Percentiles rank a stretch among this genome's conserved stretches.
Conservation (phyloP, 30 jellyfish, hydroid and myxozoan species). For the Pelagia noctiluca region DNA sequence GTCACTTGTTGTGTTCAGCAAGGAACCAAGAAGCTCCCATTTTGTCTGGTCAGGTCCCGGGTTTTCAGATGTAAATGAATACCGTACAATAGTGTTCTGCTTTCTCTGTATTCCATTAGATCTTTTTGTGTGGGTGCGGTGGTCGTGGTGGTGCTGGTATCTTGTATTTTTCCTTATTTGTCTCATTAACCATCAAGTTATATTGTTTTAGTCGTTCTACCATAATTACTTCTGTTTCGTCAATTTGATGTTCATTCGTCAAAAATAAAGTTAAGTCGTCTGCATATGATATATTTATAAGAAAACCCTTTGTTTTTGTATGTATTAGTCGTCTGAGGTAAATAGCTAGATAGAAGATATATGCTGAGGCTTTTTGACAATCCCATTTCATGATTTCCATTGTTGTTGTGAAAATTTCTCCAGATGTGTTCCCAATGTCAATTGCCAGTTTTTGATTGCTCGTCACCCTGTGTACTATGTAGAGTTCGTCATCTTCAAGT, state of each 20-base stretch:
- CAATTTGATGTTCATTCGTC: background rate
- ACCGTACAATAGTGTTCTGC: too few relatives aligned
- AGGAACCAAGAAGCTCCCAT: too few relatives aligned
- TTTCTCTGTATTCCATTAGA: too few relatives aligned
- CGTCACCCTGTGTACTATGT: background rate
- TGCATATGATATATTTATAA: background rate
- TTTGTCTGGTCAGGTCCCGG: too few relatives aligned
- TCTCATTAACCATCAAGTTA: background rate
- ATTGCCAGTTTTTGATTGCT: background rate
- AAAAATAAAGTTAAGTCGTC: background rate
- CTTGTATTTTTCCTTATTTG: too few relatives aligned
- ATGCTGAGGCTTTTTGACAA: background rate
- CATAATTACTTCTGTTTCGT: background rate
- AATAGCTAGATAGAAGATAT: conserved; percentile 3
- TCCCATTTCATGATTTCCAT: conserved; percentile 2
- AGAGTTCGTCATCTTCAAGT: background rate
- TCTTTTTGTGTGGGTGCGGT: too few relatives aligned
- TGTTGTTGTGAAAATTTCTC: background rate
- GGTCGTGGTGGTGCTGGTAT: too few relatives aligned
- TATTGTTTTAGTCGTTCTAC: background rate
- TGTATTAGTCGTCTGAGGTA: background rate
- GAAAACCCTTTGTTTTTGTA: background rate
- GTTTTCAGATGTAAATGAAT: too few relatives aligned
- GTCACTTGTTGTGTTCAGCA: too few relatives aligned
- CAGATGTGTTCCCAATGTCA: conserved; percentile 1